Evolutionary conservation across 2,888 invertebrate genomes (phyloP), one percentile per base, ranked within the genome.

Genomic region (Nudaria mundana): DNA sequence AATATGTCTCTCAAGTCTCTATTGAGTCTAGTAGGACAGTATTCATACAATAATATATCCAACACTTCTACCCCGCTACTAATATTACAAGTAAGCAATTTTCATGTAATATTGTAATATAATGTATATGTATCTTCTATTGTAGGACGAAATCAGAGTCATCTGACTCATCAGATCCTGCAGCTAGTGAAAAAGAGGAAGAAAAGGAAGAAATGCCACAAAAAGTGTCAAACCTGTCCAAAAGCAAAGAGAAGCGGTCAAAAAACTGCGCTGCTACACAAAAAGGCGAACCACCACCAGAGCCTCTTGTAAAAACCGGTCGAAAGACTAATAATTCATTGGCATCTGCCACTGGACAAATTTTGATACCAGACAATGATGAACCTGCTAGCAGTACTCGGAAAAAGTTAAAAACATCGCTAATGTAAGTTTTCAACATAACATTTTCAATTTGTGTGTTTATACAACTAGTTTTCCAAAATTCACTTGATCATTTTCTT

Each of bases 301-400:
- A 78, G 14, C 75, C 71, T 1, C 80, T 80, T 0, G 65, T 82
- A 11, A 84, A 82, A 53, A 85, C 90, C 2, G 95, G 96, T 37
- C 89, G 96, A 44, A 95, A 96, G 79, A 96, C 96, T 6, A 96
- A 96, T 70, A 96, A 96, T 78, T 96, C 96, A 1, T 85, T 96
- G 31, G 94, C 96, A 1, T 94, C 94, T 7, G 93, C 95, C 34
- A 95, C 95, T 2, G 96, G 95, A 16, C 95, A 95, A 72, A 95
- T 96, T 51, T 90, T 95, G 40, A 95, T 96, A 73, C 93, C 81
- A 12, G 89, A 87, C 54, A 81, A 73, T 52, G 81, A 78, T 32
- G 88, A 86, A 39, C 86, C 84, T 0, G 68, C 75, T 29, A 85
- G 74, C 56, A 83, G 86, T 51, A 86, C 87, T 3, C 72, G 90